A percentile compares a stretch with the other conserved stretches of the same genome.
Evolutionary conservation across 2,113 vertebrate species (phyloP).

Genomic region (Todiramphus saurophagus): DNA sequence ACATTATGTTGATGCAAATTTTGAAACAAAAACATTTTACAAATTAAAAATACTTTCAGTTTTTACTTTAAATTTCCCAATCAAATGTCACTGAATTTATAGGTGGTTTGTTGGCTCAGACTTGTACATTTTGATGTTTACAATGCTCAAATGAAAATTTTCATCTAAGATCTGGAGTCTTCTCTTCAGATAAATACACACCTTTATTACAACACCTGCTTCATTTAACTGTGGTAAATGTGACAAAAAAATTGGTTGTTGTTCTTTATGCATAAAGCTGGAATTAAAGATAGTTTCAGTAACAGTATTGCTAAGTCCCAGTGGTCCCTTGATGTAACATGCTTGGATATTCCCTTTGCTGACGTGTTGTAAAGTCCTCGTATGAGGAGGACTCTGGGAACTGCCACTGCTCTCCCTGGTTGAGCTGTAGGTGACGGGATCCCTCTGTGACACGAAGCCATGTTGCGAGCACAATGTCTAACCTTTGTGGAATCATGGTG

Average conservation of each 20-base stretch:
- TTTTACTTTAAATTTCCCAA: not conserved
- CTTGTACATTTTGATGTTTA: not conserved
- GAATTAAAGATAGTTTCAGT: not conserved
- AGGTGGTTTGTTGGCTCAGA: not conserved
- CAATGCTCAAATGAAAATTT: not conserved
- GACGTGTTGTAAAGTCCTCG: not conserved
- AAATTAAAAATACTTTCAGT: not conserved
- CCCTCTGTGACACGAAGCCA: not conserved
- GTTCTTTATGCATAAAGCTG: not conserved
- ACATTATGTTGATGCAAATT: not conserved
- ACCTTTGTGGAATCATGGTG: not conserved
- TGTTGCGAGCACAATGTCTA: accelerated
- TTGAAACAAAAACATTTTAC: not conserved
- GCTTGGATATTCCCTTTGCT: not conserved
- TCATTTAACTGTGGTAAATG: not conserved
- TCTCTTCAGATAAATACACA: not conserved
- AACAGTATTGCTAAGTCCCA: not conserved
- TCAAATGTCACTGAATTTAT: not conserved
- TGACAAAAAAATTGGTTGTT: not conserved
- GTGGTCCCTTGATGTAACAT: not conserved
- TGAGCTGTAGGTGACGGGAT: not conserved
- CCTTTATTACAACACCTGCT: not conserved
- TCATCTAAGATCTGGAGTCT: not conserved
- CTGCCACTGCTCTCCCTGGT: not conserved
- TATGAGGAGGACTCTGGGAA: not conserved